Percentiles rank a stretch among this genome's conserved stretches.
phyloP scores from a whole-genome alignment of 1,140 invertebrate genomes.

The Hylyphantes graminicola region DNA sequence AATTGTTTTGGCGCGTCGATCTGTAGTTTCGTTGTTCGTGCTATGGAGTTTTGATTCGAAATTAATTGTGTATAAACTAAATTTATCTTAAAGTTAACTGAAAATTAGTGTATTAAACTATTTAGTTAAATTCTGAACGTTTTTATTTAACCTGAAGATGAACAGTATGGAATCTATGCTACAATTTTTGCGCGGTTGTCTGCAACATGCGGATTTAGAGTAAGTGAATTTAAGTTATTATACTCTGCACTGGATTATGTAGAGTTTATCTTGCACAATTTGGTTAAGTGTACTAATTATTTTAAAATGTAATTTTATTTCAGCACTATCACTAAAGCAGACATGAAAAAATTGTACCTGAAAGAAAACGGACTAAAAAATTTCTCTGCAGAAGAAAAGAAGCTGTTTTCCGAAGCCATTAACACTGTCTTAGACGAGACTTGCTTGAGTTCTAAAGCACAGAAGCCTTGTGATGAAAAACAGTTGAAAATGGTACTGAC shows the following conservation, averaged over 20 bases:
- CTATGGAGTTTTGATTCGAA: too few species aligned
- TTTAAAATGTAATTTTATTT: conserved; percentile 1
- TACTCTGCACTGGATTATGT: neutral
- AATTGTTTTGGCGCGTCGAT: too few species aligned
- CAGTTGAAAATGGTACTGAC: neutral
- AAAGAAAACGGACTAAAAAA: conserved; percentile 13
- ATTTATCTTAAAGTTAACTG: neutral
- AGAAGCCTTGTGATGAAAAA: neutral
- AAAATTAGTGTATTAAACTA: neutral
- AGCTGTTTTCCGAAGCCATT: conserved; percentile 31
- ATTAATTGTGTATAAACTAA: neutral
- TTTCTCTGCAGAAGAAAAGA: conserved; percentile 20
- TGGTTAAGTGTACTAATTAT: neutral
- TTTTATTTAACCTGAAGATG: neutral
- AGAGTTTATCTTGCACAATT: neutral
- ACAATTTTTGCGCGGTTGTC: neutral
- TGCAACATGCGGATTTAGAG: conserved; percentile 9
- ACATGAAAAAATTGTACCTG: conserved; percentile 23
- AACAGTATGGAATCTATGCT: conserved; percentile 16
- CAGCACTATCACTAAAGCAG: conserved; percentile 33
- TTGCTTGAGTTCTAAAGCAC: neutral
- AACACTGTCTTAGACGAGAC: neutral
- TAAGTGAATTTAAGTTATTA: neutral
- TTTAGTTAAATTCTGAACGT: neutral
- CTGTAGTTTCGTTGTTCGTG: neutral